Percentiles rank a stretch among this genome's conserved stretches.
These are phyloP conservation scores for Pomacea canaliculata DNA, from an alignment of 2,888 invertebrate species.

Conservation along the genomic window DNA sequence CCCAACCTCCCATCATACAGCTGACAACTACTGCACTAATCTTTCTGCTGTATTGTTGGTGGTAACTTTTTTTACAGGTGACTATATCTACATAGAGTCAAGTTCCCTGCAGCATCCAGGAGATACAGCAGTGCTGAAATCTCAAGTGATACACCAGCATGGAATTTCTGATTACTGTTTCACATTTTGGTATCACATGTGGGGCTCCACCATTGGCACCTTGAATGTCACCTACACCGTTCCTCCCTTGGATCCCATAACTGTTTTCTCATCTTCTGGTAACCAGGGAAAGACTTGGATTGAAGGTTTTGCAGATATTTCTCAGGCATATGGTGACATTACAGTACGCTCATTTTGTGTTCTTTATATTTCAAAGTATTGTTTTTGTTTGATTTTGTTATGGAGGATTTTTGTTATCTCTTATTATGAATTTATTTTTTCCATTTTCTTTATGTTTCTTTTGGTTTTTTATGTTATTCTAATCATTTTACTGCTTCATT, in stretches of 20 bases:
- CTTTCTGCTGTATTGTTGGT: too few relatives aligned
- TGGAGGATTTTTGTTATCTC: too few relatives aligned
- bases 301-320: constrained; percentile 45
- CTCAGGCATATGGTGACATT: constrained; percentile 37
- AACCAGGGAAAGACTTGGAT: constrained; percentile 58
- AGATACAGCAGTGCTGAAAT: constrained; percentile 67
- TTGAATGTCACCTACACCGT: constrained; percentile 42
- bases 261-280: constrained; percentile 41
- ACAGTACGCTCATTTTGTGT: background rate
- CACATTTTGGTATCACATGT: constrained; percentile 66
- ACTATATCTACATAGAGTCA: constrained; percentile 57
- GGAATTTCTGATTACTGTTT: constrained; percentile 70
- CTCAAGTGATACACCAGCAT: constrained; percentile 44
- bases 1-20: too few relatives aligned
- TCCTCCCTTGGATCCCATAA: constrained; percentile 18
- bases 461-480: too few relatives aligned
- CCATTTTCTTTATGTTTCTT: too few relatives aligned
- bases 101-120: constrained; percentile 49
- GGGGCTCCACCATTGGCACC: constrained; percentile 49
- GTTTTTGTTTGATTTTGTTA: too few relatives aligned
- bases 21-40: too few relatives aligned
- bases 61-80: constrained; percentile 39
- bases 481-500: too few relatives aligned
- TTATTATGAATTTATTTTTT: too few relatives aligned
- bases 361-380: too few relatives aligned